Percentiles rank a stretch among this genome's conserved stretches.
Conservation (phyloP, 2,888 invertebrate genomes). For the Agriotes lineatus region DNA sequence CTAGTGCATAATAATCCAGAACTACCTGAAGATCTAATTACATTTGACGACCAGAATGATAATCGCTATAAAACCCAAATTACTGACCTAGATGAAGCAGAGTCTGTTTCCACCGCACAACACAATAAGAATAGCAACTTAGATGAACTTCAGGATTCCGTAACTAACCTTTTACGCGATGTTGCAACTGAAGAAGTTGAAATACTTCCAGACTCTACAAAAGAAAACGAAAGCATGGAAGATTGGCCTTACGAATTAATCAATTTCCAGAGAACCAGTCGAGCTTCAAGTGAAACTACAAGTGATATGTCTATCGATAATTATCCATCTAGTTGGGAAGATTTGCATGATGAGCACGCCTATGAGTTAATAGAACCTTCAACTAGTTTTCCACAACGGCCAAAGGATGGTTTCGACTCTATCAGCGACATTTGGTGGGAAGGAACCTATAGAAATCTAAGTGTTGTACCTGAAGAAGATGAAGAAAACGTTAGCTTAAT, state of each 20-base stretch:
- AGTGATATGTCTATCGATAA: constrained; percentile 51
- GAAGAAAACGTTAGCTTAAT: constrained; percentile 61
- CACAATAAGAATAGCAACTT: constrained; percentile 20
- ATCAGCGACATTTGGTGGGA: constrained; percentile 63
- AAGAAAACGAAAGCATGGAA: constrained; percentile 50
- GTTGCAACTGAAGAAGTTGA: constrained; percentile 52
- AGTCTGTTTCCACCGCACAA: constrained; percentile 9
- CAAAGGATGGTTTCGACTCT: constrained; percentile 1
- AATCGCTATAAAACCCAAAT: neutral
- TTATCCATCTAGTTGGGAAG: constrained; percentile 51
- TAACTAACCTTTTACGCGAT: constrained; percentile 49
- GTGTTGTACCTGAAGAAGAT: constrained; percentile 65
- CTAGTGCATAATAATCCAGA: constrained; percentile 44
- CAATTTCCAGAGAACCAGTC: constrained; percentile 48
- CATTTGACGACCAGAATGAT: constrained; percentile 4
- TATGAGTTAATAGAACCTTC: constrained; percentile 59
- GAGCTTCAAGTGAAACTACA: constrained; percentile 59
- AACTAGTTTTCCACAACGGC: neutral
- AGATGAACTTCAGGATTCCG: constrained; percentile 49
- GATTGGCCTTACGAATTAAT: constrained; percentile 47
- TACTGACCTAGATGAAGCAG: constrained; percentile 1
- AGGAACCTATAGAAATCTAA: constrained; percentile 64
- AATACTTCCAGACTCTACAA: constrained; percentile 49
- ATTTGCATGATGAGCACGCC: constrained; percentile 52
- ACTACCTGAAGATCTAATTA: constrained; percentile 29